These are phyloP conservation scores for Morelia viridis DNA, from an alignment of 2,797 vertebrate genomes.

Conservation along the genomic window DNA sequence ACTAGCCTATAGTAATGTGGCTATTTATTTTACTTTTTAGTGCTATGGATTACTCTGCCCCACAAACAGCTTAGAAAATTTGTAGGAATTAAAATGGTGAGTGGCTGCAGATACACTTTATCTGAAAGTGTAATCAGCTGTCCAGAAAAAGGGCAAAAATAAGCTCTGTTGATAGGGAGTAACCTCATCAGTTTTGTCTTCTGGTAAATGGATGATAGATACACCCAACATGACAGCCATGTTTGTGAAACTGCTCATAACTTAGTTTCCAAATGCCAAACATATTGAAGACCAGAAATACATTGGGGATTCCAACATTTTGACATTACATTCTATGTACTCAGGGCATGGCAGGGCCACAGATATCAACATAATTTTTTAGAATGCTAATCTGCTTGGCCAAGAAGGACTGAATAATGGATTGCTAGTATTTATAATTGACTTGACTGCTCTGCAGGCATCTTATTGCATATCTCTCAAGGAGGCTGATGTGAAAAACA, in stretches of 20 bases:
- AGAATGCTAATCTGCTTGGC: background rate
- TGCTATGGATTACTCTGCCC: background rate
- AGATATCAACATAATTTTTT: background rate
- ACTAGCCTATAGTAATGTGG: background rate
- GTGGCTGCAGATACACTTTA: background rate
- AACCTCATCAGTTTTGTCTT: background rate
- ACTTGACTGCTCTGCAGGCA: background rate
- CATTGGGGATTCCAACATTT: background rate
- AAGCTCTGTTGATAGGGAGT: background rate
- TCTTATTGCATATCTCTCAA: background rate
- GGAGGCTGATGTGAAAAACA: background rate
- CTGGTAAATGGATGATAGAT: background rate
- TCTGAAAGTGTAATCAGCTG: background rate
- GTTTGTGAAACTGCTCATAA: background rate
- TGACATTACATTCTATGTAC: background rate
- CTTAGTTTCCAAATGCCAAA: background rate
- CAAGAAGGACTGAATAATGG: background rate
- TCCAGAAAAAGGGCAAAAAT: background rate
- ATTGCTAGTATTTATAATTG: background rate
- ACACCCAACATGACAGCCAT: background rate
- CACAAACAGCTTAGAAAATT: background rate
- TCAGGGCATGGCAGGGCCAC: background rate
- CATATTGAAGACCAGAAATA: background rate
- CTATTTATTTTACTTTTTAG: background rate
- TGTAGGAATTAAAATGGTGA: background rate